Evolutionary conservation across 2,797 vertebrate genomes (phyloP).

Genomic region (Cryptoblepharus egeriae): DNA sequence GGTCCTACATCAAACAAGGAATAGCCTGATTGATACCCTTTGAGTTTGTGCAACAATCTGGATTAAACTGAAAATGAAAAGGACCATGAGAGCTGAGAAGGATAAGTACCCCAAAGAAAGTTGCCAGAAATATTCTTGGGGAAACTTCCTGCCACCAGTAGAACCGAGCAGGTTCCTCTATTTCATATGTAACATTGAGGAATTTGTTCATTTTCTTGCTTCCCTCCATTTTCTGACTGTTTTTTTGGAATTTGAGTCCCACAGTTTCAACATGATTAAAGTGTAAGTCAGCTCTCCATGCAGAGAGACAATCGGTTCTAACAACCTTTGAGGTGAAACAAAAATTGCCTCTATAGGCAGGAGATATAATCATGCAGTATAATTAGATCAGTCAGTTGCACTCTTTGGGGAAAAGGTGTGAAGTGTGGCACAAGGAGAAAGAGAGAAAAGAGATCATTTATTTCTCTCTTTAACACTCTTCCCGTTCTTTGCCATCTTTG

Average conservation of each 20-base stretch:
- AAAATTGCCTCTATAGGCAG: conserved; percentile 27
- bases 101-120: not conserved
- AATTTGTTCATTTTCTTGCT: not conserved
- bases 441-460: conserved; percentile 9
- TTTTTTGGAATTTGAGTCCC: conserved; percentile 1
- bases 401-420: conserved; percentile 8
- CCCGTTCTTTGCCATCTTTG: conserved; percentile 1
- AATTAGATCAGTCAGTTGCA: conserved; percentile 31
- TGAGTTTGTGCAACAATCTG: not conserved
- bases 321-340: conserved; percentile 22
- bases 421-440: conserved; percentile 9
- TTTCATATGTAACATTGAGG: not conserved
- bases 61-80: not conserved
- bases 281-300: conserved; percentile 19
- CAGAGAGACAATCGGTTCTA: conserved; percentile 31
- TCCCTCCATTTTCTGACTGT: conserved; percentile 1
- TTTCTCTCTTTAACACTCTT: not conserved
- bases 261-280: conserved; percentile 32
- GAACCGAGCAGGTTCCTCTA: not conserved
- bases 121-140: not conserved
- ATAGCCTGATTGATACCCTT: not conserved
- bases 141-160: not conserved
- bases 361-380: conserved; percentile 35
- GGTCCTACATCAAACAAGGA: not conserved
- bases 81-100: not conserved